These are phyloP conservation scores for Rhabdomys pumilio DNA, from an alignment of 2,797 vertebrate species.

Conservation along the genomic window DNA sequence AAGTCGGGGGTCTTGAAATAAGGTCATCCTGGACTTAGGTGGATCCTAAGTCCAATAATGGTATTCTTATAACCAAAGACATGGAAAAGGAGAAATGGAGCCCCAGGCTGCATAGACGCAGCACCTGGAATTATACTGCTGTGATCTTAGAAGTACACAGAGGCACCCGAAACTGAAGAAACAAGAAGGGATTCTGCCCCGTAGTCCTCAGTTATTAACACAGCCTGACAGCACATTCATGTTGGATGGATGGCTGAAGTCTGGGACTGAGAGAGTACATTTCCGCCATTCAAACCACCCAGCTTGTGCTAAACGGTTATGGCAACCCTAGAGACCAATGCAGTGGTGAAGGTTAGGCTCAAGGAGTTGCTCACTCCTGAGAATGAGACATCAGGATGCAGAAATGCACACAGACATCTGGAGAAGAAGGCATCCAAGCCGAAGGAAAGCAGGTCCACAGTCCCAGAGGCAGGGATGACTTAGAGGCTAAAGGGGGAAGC, in stretches of 20 bases:
- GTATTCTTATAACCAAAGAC: background rate
- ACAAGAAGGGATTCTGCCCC: background rate
- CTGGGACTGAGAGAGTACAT: background rate
- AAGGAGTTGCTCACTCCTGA: background rate
- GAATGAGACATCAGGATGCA: background rate
- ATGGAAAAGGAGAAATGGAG: background rate
- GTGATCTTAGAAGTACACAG: background rate
- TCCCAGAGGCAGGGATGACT: background rate
- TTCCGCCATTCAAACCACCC: background rate
- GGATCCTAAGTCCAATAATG: background rate
- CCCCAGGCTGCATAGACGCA: background rate
- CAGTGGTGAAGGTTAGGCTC: background rate
- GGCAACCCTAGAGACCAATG: background rate
- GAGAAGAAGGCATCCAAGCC: background rate
- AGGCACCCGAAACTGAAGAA: background rate
- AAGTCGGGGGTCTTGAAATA: background rate
- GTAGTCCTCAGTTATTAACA: background rate
- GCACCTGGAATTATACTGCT: background rate
- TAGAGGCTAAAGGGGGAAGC: background rate
- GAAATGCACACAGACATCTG: background rate
- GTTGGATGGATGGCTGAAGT: background rate
- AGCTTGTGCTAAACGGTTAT: background rate
- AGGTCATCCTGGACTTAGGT: slow-evolving; percentile 25
- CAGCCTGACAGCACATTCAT: background rate
- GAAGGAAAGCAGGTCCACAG: background rate